phyloP scores from a whole-genome alignment of 2,888 invertebrate genomes.

The Deladenus siricidicola region DNA sequence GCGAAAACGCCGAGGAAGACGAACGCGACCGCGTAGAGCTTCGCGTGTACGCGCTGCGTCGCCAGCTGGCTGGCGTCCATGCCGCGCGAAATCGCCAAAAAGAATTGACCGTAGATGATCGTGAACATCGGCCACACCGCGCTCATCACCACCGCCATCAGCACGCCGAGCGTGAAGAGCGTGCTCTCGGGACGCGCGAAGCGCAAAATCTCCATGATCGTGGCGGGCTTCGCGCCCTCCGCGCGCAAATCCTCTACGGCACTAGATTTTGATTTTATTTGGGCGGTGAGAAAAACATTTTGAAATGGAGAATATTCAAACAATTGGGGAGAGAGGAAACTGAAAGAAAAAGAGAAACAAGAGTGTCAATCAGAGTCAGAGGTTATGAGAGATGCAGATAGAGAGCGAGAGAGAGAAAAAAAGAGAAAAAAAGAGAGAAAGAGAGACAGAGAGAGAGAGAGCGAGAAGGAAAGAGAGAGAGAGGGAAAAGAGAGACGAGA shows the following conservation, averaged over 20 bases:
- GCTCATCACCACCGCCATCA: conserved; percentile 37
- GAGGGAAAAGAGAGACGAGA: too few species aligned
- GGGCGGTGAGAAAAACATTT: too few species aligned
- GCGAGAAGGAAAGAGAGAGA: too few species aligned
- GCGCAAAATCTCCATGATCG: conserved; percentile 30
- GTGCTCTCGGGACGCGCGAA: conserved; percentile 31
- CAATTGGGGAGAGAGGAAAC: too few species aligned
- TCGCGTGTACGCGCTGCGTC: conserved; percentile 16
- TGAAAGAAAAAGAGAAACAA: too few species aligned
- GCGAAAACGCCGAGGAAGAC: conserved; percentile 20
- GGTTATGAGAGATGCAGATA: too few species aligned
- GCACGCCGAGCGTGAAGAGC: conserved; percentile 29
- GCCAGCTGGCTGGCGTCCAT: conserved; percentile 11
- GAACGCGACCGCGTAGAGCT: conserved; percentile 9
- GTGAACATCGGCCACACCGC: conserved; percentile 46
- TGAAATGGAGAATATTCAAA: too few species aligned
- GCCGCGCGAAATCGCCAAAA: conserved; percentile 23
- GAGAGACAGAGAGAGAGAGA: too few species aligned
- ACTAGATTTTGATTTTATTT: too few species aligned
- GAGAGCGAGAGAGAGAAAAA: too few species aligned
- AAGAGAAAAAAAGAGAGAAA: too few species aligned
- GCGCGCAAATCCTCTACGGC: conserved; percentile 26
- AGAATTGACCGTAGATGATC: conserved; percentile 46
- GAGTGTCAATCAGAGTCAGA: too few species aligned
- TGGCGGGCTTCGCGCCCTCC: conserved; percentile 19